Evolutionary conservation across 2,797 vertebrate genomes (phyloP).

Genomic region (Brachyrhaphis roseni): DNA sequence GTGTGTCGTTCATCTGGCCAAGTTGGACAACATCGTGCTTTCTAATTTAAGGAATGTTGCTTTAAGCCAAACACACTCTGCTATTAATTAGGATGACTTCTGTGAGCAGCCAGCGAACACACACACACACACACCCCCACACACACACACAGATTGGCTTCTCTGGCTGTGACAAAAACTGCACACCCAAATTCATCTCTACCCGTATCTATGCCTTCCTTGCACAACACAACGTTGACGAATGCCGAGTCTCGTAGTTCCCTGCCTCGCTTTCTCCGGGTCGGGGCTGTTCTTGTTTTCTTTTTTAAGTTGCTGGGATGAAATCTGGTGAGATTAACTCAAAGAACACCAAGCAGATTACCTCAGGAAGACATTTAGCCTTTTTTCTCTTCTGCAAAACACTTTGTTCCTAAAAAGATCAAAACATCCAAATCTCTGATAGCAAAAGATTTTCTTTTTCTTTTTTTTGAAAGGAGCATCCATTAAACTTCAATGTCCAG

Average conservation of each 20-base stretch:
- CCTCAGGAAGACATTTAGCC: conserved; percentile 1
- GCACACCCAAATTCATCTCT: neutral
- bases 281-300: conserved; percentile 28
- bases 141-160: conserved; percentile 17
- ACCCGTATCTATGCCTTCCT: neutral
- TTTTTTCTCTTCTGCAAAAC: conserved; percentile 11
- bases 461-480: conserved; percentile 33
- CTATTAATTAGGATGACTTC: conserved; percentile 64
- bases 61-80: conserved; percentile 57
- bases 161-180: conserved; percentile 7
- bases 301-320: conserved; percentile 32
- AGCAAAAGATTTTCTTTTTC: conserved; percentile 8
- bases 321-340: conserved; percentile 15
- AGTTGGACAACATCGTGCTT: conserved; percentile 54
- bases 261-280: conserved; percentile 41
- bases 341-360: conserved; percentile 23
- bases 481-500: conserved; percentile 38
- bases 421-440: conserved; percentile 10
- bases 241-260: conserved; percentile 30
- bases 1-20: conserved; percentile 43
- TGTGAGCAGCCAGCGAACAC: conserved; percentile 38
- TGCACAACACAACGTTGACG: conserved; percentile 27
- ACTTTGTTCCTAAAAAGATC: neutral
- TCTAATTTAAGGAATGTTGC: conserved; percentile 60
- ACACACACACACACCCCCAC: neutral